Evolutionary conservation across 2,888 invertebrate genomes (phyloP).

Genomic region (Cantharis nigra): DNA sequence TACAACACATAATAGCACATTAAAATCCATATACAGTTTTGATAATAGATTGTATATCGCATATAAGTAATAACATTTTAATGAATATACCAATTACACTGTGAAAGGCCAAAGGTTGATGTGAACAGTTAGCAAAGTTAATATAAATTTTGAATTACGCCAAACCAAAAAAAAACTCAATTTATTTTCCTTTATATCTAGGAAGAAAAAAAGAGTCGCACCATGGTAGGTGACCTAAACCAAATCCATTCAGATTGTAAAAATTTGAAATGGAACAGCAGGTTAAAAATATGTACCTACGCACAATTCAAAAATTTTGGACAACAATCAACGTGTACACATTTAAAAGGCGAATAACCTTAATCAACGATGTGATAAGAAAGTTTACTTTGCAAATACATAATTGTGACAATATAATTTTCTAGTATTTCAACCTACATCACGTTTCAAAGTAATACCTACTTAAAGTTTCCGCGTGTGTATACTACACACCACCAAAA

Average conservation of each 20-base stretch:
- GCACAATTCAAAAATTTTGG: background rate
- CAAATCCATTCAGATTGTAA: background rate
- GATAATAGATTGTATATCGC: conserved; percentile 9
- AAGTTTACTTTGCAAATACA: conserved; percentile 26
- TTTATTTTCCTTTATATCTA: background rate
- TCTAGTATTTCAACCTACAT: background rate
- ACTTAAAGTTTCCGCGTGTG: background rate
- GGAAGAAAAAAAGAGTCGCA: background rate
- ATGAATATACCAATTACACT: conserved; percentile 5
- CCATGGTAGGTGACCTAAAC: too few species aligned
- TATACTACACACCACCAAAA: background rate
- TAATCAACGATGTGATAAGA: conserved; percentile 22
- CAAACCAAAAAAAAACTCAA: background rate
- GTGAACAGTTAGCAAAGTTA: background rate
- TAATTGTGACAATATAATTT: conserved; percentile 1
- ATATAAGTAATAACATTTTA: conserved; percentile 13
- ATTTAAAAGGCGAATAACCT: conserved; percentile 26
- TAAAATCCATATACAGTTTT: conserved; percentile 10
- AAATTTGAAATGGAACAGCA: background rate
- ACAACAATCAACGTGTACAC: conserved; percentile 13
- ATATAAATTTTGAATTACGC: background rate
- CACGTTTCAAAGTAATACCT: background rate
- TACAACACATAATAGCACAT: conserved; percentile 11
- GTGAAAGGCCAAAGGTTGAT: background rate
- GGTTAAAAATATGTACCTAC: background rate